Base-by-base conservation (phyloP, 2,888 invertebrate species). In the Andrena flavipes region DNA sequence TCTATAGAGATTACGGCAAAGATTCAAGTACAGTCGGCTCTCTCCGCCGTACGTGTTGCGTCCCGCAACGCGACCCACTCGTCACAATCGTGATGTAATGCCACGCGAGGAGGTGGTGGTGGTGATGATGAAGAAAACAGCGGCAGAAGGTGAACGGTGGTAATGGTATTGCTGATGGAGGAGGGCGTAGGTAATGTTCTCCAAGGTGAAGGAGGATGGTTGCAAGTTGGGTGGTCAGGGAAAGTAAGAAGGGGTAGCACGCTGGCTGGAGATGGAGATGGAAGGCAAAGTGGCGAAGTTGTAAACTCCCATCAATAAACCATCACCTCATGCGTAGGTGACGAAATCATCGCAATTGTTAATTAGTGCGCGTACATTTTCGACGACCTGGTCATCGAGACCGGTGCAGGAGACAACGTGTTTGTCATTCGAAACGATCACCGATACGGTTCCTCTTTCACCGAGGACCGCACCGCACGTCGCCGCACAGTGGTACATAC, bases 1-100 rank as follows among this genome's bases (percentile, higher is more conserved):
- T 92, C 92, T 92, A 92, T 91, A 92, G 92, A 88, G 88, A 91
- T 90, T 87, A 86, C 67, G 86, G 80, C 23, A 26, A 63, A 23
- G 29, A 35, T 29, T 16, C 16, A 30, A 5, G 23, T 60, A 23
- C 5, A 8, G 16, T 56, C 33, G 2, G 16, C 42, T 42, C 42
- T 42, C 16, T 0, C 42, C 42, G 42, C 42, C 42, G 42, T 42
- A 16, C 42, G 42, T 42, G 42, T 42, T 42, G 42, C 42, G 16
- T 42, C 5, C 42, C 42, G 42, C 42, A 13, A 4, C 42, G 35
- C 42, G 42, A 13, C 42, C 42, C 42, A 16, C 42, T 42, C 42
- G 42, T 42, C 42, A 42, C 42, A 42, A 16, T 16, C 16, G 42
- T 42, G 42, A 42, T 16, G 42, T 42, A 42, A 42, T 16, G 16